These are phyloP conservation scores for Acanthiza pusilla DNA, from an alignment of 2,797 vertebrate species.

Conservation along the genomic window DNA sequence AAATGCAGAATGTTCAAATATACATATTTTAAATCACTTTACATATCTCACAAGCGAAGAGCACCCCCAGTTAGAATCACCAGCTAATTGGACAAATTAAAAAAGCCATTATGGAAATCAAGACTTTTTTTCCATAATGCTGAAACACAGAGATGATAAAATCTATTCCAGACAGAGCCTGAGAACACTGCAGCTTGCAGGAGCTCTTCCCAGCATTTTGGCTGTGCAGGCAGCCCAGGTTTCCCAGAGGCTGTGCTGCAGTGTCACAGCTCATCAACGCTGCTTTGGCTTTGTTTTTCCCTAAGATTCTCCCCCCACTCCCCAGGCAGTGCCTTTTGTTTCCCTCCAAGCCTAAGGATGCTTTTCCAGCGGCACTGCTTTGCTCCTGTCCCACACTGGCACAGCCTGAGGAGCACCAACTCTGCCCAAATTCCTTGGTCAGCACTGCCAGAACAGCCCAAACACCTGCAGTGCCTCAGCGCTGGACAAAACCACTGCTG, in stretches of 20 bases:
- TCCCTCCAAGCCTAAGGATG: background rate
- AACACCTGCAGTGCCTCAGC: background rate
- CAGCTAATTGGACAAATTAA: background rate
- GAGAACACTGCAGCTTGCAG: background rate
- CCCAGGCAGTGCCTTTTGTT: background rate
- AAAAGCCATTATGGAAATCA: slow-evolving; percentile 3
- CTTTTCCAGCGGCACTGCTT: background rate
- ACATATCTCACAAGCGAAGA: background rate
- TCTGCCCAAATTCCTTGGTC: background rate
- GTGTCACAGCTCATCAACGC: background rate
- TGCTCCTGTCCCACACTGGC: fast-evolving
- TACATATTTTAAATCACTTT: background rate
- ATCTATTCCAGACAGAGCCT: background rate
- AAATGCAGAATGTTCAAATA: background rate
- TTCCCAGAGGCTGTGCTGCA: background rate
- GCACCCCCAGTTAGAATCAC: background rate
- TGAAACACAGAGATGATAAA: background rate
- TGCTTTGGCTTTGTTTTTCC: background rate
- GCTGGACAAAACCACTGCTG: background rate
- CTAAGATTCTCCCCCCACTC: background rate
- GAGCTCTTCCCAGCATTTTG: background rate
- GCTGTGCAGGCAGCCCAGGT: background rate
- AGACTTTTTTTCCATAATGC: background rate
- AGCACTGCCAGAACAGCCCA: background rate
- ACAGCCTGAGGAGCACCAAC: background rate